Percentiles rank a stretch among this genome's conserved stretches.
Conservation (phyloP, 2,113 vertebrate genomes). For the Scytalopus superciliaris region DNA sequence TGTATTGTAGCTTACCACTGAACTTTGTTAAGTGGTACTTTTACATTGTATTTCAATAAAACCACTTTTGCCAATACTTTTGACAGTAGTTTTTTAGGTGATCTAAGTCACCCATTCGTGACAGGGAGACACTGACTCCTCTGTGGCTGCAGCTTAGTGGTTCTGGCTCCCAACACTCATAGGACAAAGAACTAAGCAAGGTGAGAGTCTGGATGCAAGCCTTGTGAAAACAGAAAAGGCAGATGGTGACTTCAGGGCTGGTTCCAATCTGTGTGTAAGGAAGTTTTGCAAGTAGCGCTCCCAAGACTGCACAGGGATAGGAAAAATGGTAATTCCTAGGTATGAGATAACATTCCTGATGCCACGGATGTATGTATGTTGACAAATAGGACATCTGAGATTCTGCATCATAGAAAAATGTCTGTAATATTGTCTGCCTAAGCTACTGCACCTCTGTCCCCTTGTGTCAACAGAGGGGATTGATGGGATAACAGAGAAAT, state of each 20-base stretch:
- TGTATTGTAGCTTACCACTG: neutral
- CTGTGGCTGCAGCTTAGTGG: accelerated
- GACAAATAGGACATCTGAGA: neutral
- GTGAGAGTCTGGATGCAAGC: neutral
- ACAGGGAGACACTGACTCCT: neutral
- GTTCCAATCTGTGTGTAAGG: neutral
- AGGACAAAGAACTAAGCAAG: neutral
- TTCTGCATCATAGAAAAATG: neutral
- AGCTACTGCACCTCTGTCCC: neutral
- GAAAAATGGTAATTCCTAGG: neutral
- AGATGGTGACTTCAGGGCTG: neutral
- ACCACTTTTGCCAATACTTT: neutral
- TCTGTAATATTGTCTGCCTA: neutral
- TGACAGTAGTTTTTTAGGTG: neutral
- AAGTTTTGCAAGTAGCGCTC: neutral
- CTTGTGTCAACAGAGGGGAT: neutral
- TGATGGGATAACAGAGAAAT: neutral
- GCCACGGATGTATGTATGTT: neutral
- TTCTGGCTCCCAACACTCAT: neutral
- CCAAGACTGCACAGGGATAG: neutral
- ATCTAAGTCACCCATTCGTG: accelerated
- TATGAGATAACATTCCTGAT: neutral
- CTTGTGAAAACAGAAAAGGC: neutral
- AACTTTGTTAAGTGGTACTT: neutral
- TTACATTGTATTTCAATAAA: neutral